These are phyloP conservation scores for Calyptomena viridis DNA, from an alignment of 2,113 vertebrate species.

Conservation along the genomic window DNA sequence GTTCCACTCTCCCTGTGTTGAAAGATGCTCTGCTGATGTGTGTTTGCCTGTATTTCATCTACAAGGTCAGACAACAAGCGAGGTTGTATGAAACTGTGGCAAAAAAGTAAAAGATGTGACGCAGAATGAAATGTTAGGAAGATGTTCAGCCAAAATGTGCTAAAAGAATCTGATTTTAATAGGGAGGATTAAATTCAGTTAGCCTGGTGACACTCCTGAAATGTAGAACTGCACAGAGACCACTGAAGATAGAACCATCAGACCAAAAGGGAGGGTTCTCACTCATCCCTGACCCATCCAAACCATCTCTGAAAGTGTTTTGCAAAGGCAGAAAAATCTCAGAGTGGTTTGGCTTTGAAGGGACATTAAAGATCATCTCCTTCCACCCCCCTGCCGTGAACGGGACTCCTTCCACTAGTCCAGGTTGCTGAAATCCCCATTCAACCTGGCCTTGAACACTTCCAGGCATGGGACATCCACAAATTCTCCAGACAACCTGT, in stretches of 20 bases:
- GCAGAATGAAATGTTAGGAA: background rate
- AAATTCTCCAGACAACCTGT: background rate
- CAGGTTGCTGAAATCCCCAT: background rate
- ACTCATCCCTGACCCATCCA: background rate
- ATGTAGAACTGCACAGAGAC: background rate
- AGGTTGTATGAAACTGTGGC: background rate
- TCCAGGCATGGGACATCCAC: background rate
- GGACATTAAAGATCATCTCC: background rate
- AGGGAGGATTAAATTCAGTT: background rate
- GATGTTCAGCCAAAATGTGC: background rate
- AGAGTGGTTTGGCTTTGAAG: background rate
- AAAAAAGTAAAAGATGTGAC: background rate
- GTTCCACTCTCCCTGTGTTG: background rate
- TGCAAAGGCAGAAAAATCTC: background rate
- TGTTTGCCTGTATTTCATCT: background rate
- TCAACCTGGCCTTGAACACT: background rate
- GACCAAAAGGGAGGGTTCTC: background rate
- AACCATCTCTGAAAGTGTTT: background rate
- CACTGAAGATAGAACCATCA: background rate
- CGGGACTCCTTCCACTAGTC: background rate
- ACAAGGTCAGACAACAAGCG: background rate
- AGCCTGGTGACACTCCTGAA: background rate
- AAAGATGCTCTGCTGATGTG: accelerated
- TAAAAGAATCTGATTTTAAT: background rate
- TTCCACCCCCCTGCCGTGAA: background rate